Base-by-base conservation (phyloP, 1,140 invertebrate genomes). In the Orussus abietinus region DNA sequence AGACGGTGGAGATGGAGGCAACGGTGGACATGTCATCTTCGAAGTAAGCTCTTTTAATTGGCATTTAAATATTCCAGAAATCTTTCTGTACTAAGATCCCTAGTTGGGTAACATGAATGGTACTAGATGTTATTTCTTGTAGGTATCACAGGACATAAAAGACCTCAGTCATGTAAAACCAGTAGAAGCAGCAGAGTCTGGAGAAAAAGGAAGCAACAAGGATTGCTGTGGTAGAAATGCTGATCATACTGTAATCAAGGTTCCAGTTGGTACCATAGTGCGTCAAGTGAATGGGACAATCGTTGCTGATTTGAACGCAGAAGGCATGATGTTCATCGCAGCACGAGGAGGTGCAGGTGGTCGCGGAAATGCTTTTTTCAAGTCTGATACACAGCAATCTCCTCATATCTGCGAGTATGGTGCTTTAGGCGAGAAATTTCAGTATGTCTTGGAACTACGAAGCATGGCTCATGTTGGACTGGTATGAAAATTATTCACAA, bases 11-110 rank as follows among this genome's bases (percentile, higher is more conserved):
- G 90, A 98, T 74, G 96, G 96, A 7, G 96, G 96, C 1, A 82
- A 94, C 63, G 96, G 96, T n/a, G 96, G 90, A 0, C 96, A 98
- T 76, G 86, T 99, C 2, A 81, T 99, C 33, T 91, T 97, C 56
- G 69, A 87, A 76, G 85, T 85, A 61, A 40, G 11, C 34, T 35
- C 31, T 32, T 20, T 13, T 35, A 30, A 11, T 45, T n/a, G n/a
- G n/a, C n/a, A n/a, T 51, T 32, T 30, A 44, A 43, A 43, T 44
- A 2, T 12, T 29, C 28, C 18, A 30, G 2, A 20, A 15, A 40
- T 26, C 34, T 32, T 41, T 44, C 20, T 10, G 30, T n/a, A 22
- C 42, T 36, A 25, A 40, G 19, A 34, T 31, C 32, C 12, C 21
- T 25, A 12, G 14, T 12, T 5, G 25, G 25, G 30, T 25, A 20